A percentile compares a stretch with the other conserved stretches of the same genome.
phyloP scores from a whole-genome alignment of 2,888 invertebrate species.

The Notodonta ziczac region DNA sequence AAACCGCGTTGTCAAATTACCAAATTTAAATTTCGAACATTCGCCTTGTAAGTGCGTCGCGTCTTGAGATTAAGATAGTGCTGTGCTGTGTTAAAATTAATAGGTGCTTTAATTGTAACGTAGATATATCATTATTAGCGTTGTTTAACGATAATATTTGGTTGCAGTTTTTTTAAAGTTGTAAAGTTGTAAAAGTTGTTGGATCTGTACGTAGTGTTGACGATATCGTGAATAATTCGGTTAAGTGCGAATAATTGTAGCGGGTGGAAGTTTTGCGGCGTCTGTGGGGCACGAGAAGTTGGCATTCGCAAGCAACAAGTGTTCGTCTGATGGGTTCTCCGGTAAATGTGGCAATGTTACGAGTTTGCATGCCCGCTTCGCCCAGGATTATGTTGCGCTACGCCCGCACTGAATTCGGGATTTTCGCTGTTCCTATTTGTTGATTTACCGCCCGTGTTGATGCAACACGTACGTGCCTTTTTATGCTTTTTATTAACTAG shows the following conservation, averaged over 20 bases:
- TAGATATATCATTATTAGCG: slow-evolving; percentile 44
- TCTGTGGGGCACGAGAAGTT: slow-evolving; percentile 60
- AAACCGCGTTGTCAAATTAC: slow-evolving; percentile 26
- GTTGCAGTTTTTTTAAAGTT: slow-evolving; percentile 14
- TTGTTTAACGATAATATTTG: slow-evolving; percentile 35
- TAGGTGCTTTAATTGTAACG: slow-evolving; percentile 62
- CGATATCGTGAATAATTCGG: slow-evolving; percentile 42
- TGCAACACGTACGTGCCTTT: slow-evolving; percentile 41
- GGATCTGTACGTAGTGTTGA: not conserved
- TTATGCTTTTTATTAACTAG: slow-evolving; percentile 43
- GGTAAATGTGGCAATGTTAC: slow-evolving; percentile 80
- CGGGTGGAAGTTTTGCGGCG: slow-evolving; percentile 62
- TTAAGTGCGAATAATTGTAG: slow-evolving; percentile 54
- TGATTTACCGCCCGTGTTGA: slow-evolving; percentile 49
- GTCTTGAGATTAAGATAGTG: slow-evolving; percentile 70
- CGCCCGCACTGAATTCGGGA: slow-evolving; percentile 61
- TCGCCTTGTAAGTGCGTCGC: slow-evolving; percentile 61
- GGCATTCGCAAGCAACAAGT: slow-evolving; percentile 76
- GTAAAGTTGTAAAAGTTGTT: slow-evolving; percentile 32
- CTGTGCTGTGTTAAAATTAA: slow-evolving; percentile 63
- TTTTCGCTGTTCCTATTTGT: slow-evolving; percentile 55
- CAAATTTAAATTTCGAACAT: slow-evolving; percentile 39
- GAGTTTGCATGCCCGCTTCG: slow-evolving; percentile 78
- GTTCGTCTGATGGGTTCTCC: slow-evolving; percentile 76
- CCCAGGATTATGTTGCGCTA: slow-evolving; percentile 66